Conservation (phyloP, 92 coral and sea anemone genomes). For the Porites divaricata region DNA sequence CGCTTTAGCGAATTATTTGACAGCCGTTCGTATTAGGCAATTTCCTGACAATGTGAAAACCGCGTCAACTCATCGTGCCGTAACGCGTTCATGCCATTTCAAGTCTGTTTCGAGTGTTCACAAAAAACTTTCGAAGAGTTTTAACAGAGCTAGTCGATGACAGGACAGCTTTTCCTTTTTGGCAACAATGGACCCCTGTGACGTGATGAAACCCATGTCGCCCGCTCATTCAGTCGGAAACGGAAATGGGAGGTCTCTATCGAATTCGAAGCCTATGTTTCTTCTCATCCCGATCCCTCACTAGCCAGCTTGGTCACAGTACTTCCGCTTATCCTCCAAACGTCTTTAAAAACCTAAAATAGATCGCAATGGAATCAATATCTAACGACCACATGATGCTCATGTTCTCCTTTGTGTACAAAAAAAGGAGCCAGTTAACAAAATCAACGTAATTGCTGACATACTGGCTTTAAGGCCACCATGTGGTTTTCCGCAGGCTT, state of each 20-base stretch:
- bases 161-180: conserved; percentile 4
- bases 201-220: conserved; percentile 38
- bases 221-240: conserved; percentile 42
- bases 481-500: not conserved
- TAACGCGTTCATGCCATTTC: not conserved
- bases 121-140: not conserved
- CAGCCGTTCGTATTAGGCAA: not conserved
- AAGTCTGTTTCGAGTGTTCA: not conserved
- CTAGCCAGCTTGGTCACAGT: conserved; percentile 25
- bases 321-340: conserved; percentile 36
- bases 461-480: not conserved
- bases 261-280: conserved; percentile 23
- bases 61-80: not conserved
- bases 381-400: conserved; percentile 8
- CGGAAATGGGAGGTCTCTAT: conserved; percentile 58
- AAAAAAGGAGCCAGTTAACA: conserved; percentile 2
- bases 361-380: conserved; percentile 28
- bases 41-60: not conserved
- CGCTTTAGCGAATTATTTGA: not conserved
- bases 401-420: conserved; percentile 10
- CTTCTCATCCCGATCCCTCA: conserved; percentile 24
- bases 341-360: conserved; percentile 16
- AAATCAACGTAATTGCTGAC: conserved; percentile 2
- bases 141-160: not conserved
- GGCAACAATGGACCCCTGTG: conserved; percentile 22